A percentile compares a stretch with the other conserved stretches of the same genome.
These are phyloP conservation scores for Melieria omissa DNA, from an alignment of 2,888 invertebrate genomes.

Conservation along the genomic window DNA sequence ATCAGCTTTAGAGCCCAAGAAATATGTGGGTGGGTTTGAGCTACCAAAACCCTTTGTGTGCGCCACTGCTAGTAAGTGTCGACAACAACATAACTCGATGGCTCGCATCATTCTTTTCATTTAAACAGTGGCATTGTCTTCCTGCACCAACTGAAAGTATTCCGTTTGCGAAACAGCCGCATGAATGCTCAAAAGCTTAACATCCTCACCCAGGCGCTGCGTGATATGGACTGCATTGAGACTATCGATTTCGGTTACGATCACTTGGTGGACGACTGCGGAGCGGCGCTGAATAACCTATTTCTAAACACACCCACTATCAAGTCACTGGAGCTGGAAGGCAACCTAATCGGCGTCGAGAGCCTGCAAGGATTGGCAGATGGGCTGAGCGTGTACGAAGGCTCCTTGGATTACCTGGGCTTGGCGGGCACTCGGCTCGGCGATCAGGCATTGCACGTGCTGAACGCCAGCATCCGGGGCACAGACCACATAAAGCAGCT, in stretches of 20 bases:
- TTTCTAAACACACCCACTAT: conserved; percentile 47
- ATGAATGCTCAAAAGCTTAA: conserved; percentile 55
- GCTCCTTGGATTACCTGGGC: conserved; percentile 50
- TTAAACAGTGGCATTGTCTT: conserved; percentile 18
- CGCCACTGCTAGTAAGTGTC: background rate
- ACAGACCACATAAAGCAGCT: conserved; percentile 49
- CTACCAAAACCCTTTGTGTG: too few relatives aligned
- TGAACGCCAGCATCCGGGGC: conserved; percentile 44
- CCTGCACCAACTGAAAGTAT: conserved; percentile 48
- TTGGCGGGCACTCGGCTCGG: conserved; percentile 51
- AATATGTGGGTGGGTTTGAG: too few relatives aligned
- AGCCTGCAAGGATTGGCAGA: conserved; percentile 41
- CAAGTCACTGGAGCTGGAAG: conserved; percentile 51
- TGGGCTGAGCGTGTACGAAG: conserved; percentile 34
- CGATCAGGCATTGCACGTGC: conserved; percentile 41
- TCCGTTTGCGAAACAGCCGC: conserved; percentile 57
- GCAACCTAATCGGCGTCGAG: conserved; percentile 48
- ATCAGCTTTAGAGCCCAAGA: background rate
- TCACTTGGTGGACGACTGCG: conserved; percentile 55
- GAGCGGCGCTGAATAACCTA: conserved; percentile 47
- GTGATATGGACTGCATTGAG: conserved; percentile 46
- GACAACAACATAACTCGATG: background rate
- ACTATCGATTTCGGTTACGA: conserved; percentile 56
- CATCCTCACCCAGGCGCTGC: conserved; percentile 47
- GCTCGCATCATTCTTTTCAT: background rate